phyloP scores from a whole-genome alignment of 1,140 invertebrate species.

The Chrysomallon squamiferum region DNA sequence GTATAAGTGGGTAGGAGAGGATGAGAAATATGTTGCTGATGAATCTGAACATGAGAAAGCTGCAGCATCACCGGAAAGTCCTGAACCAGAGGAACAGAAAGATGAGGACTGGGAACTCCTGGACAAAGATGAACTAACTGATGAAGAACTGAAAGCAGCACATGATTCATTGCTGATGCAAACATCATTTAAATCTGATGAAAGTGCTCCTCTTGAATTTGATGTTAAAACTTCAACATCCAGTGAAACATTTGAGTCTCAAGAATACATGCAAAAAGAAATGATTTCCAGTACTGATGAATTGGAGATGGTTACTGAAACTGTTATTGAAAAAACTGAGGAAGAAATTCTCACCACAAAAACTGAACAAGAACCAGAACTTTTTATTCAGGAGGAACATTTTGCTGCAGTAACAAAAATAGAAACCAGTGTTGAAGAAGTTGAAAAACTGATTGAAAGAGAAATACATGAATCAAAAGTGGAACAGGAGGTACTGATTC shows the following conservation, averaged over 20 bases:
- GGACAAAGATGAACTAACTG: constrained; percentile 34
- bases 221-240: not conserved
- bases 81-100: constrained; percentile 14
- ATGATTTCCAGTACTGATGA: too few relatives aligned
- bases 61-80: not conserved
- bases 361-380: constrained; percentile 1
- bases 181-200: not conserved
- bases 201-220: not conserved
- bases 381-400: not conserved
- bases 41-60: not conserved
- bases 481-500: not conserved
- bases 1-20: not conserved
- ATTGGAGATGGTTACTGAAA: too few relatives aligned
- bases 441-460: too few relatives aligned
- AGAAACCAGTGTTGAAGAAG: too few relatives aligned
- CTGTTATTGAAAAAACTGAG: too few relatives aligned
- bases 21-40: constrained; percentile 2
- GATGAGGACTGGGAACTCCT: constrained; percentile 59
- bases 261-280: too few relatives aligned
- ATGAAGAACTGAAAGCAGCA: constrained; percentile 19
- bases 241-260: not conserved
- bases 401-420: too few relatives aligned
- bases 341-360: not conserved
- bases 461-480: not conserved
- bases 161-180: constrained; percentile 14